A percentile compares a stretch with the other conserved stretches of the same genome.
These are phyloP conservation scores for Pempheris klunzingeri DNA, from an alignment of 2,797 vertebrate genomes.

Conservation along the genomic window DNA sequence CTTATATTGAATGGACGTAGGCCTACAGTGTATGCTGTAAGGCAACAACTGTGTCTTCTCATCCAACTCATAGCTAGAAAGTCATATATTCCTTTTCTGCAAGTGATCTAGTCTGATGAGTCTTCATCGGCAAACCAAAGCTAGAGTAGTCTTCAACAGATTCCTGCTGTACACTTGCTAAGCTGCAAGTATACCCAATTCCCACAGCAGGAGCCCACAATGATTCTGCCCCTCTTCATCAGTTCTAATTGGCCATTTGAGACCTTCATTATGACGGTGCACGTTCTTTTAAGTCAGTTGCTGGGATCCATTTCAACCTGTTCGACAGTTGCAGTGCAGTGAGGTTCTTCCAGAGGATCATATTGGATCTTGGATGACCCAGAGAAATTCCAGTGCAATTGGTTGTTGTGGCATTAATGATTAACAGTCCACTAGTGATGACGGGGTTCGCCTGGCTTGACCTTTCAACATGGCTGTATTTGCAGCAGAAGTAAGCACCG, in stretches of 20 bases:
- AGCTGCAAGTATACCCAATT: slow-evolving; percentile 23
- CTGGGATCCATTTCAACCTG: slow-evolving; percentile 59
- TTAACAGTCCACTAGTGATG: slow-evolving; percentile 67
- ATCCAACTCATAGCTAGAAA: not conserved
- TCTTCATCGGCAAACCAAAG: slow-evolving; percentile 31
- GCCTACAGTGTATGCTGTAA: no score
- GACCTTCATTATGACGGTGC: slow-evolving; percentile 56
- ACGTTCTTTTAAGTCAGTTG: slow-evolving; percentile 51
- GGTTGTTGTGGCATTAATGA: slow-evolving; percentile 74
- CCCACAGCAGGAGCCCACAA: slow-evolving; percentile 55
- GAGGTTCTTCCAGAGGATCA: slow-evolving; percentile 66
- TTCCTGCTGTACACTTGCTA: slow-evolving; percentile 31
- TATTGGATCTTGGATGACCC: slow-evolving; percentile 65
- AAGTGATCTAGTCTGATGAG: not conserved
- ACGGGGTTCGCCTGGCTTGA: slow-evolving; percentile 73
- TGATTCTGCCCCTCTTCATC: slow-evolving; percentile 62
- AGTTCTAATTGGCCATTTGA: slow-evolving; percentile 65
- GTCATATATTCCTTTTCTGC: not conserved
- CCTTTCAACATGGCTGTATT: slow-evolving; percentile 77
- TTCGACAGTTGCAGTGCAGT: slow-evolving; percentile 35
- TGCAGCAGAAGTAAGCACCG: slow-evolving; percentile 71
- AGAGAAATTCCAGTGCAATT: slow-evolving; percentile 69
- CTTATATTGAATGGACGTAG: not conserved
- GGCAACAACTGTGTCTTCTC: no score
- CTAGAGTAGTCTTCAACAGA: not conserved